phyloP scores from a whole-genome alignment of 2,113 vertebrate genomes.

The Tapirus terrestris region DNA sequence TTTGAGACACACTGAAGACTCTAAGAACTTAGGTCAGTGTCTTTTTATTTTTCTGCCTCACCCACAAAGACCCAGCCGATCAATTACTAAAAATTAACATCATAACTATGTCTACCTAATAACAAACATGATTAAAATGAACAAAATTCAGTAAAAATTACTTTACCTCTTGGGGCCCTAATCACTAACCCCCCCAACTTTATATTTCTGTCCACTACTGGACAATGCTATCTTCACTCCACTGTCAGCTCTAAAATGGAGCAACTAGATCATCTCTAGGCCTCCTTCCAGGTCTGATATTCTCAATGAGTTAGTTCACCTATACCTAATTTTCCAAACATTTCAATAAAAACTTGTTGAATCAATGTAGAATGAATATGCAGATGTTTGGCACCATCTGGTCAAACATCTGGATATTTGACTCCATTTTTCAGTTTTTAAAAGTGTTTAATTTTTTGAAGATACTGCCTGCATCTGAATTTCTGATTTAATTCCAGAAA shows the following conservation, averaged over 20 bases:
- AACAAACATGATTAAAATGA: background rate
- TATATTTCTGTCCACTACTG: background rate
- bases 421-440: constrained; percentile 54
- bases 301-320: constrained; percentile 38
- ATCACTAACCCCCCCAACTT: background rate
- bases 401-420: constrained; percentile 63
- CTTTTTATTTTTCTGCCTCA: background rate
- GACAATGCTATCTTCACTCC: background rate
- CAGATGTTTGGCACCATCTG: constrained; percentile 68
- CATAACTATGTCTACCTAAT: background rate
- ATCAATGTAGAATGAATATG: constrained; percentile 56
- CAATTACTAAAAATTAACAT: background rate
- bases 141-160: background rate
- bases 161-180: background rate
- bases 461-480: background rate
- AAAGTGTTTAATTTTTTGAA: constrained; percentile 60
- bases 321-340: constrained; percentile 27
- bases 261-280: background rate
- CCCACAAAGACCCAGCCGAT: background rate
- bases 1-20: background rate
- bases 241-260: background rate
- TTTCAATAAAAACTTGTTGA: constrained; percentile 51
- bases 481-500: constrained; percentile 51
- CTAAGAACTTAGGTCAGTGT: background rate
- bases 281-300: background rate